Base-by-base conservation (phyloP, 2,797 vertebrate genomes). In the Natrix natrix region DNA sequence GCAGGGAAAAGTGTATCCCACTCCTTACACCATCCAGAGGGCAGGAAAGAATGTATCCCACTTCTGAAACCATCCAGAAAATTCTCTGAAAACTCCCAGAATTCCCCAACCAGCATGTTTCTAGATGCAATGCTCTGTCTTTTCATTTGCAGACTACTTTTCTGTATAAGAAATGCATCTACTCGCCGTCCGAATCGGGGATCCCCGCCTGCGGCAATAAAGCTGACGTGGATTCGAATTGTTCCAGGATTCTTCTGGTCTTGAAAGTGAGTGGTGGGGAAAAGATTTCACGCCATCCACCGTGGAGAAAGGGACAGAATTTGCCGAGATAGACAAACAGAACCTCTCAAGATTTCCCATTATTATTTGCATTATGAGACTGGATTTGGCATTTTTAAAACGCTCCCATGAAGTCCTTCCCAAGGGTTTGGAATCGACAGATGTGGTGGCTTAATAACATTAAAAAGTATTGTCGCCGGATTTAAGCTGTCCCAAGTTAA, bases 281-380 rank as follows among this genome's bases (percentile, higher is more conserved):
- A 2, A 43, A 43, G 17, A 43, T 8, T 22, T 43, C 32, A 0
- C 13, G 0, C 28, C 16, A 2, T 7, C n/a, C 13, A 17, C 2
- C 13, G 0, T 8, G n/a, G n/a, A 4, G 63, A 1, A 69, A 32
- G 32, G 32, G 66, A 32, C 14, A 7, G n/a, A 32, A 32, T 69
- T 32, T 1, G 66, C 14, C 17, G 66, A 6, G 66, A 16, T 4
- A 32, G 63, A 16, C 63, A 32, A 69, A 69, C 6, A 6, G n/a
- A 69, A 17, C 14, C n/a, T 32, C 14, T 69, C n/a, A 3, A 69
- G 14, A 8, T 69, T 69, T 32, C 66, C n/a, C 14, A 32, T 32
- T 0, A 32, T 69, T 32, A 8, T 69, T 32, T 7, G 17, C n/a
- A 0, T 32, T 32, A 7, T 69, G 7, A 0, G n/a, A 32, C 0